These are phyloP conservation scores for Dendrocincla fuliginosa DNA, from an alignment of 2,797 vertebrate genomes.

Conservation along the genomic window DNA sequence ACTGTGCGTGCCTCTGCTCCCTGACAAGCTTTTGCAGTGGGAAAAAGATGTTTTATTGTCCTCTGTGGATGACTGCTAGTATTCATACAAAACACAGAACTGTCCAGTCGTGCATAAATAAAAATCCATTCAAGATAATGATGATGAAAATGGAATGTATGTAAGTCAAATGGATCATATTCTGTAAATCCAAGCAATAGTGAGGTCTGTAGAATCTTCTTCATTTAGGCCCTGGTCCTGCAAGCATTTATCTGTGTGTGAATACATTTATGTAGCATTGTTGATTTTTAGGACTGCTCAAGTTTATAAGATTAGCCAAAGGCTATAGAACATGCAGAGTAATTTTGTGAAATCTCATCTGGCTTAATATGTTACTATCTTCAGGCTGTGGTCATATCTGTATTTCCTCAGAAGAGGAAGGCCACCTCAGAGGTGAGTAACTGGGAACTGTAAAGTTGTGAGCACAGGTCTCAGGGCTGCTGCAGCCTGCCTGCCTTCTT, in stretches of 20 bases:
- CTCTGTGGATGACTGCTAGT: background rate
- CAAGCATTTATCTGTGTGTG: background rate
- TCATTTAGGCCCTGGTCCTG: background rate
- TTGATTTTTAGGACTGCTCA: background rate
- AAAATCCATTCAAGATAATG: background rate
- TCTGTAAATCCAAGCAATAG: background rate
- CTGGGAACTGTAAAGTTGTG: background rate
- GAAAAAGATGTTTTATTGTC: background rate
- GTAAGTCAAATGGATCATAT: background rate
- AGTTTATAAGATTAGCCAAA: background rate
- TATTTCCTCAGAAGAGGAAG: background rate
- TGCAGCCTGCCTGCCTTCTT: background rate
- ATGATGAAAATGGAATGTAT: background rate
- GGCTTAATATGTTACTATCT: background rate
- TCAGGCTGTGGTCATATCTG: background rate
- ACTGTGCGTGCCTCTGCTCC: background rate
- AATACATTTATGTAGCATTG: background rate
- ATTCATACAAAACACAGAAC: background rate
- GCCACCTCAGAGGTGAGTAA: background rate
- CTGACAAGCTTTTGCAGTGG: background rate
- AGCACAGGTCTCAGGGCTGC: background rate
- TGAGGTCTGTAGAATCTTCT: background rate
- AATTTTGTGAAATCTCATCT: background rate
- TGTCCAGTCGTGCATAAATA: background rate
- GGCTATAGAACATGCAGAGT: background rate